phyloP scores from a whole-genome alignment of 2,888 invertebrate species.

The Cephus rjabovi region DNA sequence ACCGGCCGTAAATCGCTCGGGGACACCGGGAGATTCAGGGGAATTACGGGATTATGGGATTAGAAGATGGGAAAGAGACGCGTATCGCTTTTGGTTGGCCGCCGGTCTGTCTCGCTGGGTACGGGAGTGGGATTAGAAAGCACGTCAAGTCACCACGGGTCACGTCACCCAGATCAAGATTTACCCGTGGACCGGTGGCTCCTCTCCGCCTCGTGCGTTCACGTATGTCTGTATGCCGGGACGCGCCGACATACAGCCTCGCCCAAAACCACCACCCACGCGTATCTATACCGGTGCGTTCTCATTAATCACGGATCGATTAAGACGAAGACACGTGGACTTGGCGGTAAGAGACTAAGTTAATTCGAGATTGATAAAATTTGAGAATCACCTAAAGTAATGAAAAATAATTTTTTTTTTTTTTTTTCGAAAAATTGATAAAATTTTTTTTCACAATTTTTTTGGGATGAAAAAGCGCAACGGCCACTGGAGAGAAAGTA shows the following conservation, averaged over 20 bases:
- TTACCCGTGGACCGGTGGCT: constrained; percentile 32
- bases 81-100: constrained; percentile 10
- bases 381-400: background rate
- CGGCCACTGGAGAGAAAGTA: background rate
- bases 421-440: background rate
- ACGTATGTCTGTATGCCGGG: constrained; percentile 22
- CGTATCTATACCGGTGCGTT: background rate
- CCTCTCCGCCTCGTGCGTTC: background rate
- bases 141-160: constrained; percentile 46
- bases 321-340: background rate
- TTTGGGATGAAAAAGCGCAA: background rate
- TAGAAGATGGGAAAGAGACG: background rate
- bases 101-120: constrained; percentile 34
- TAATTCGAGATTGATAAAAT: background rate
- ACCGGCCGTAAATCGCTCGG: background rate
- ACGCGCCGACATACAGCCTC: constrained; percentile 28
- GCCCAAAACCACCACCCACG: constrained; percentile 13
- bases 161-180: constrained; percentile 51
- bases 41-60: constrained; percentile 16
- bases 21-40: constrained; percentile 6
- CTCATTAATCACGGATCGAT: background rate
- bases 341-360: background rate
- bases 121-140: constrained; percentile 45
- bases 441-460: background rate
- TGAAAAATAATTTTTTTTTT: background rate